Conservation (phyloP, 2,888 invertebrate species). For the Ennomos erosarius region DNA sequence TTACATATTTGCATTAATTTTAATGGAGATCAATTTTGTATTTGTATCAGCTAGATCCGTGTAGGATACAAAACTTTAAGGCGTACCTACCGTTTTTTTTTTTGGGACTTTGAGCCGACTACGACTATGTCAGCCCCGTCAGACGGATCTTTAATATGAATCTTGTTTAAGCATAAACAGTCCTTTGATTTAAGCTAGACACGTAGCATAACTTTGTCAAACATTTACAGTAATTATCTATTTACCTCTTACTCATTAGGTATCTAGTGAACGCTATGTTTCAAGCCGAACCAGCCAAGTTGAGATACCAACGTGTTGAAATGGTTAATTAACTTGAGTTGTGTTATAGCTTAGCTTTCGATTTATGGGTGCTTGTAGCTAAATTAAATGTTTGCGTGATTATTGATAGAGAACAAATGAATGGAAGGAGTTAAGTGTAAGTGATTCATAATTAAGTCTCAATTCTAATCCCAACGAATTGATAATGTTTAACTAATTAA, state of each 20-base stretch:
- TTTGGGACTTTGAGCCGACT: too few species aligned
- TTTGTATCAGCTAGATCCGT: slow-evolving; percentile 10
- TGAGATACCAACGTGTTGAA: slow-evolving; percentile 51
- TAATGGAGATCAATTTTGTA: slow-evolving; percentile 7
- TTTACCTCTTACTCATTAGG: slow-evolving; percentile 20
- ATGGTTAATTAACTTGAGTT: slow-evolving; percentile 56
- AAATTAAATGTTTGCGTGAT: slow-evolving; percentile 7
- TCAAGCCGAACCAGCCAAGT: slow-evolving; percentile 12
- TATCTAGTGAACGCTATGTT: slow-evolving; percentile 40
- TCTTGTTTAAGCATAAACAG: too few species aligned
- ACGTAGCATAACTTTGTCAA: slow-evolving; percentile 5
- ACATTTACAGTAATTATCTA: slow-evolving; percentile 7
- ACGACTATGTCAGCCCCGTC: too few species aligned
- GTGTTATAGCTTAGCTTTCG: slow-evolving; percentile 47
- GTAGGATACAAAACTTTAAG: slow-evolving; percentile 1
- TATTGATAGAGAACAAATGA: background rate
- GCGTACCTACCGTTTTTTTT: too few species aligned
- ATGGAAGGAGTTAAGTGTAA: too few species aligned
- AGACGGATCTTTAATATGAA: too few species aligned
- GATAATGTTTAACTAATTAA: too few species aligned
- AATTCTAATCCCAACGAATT: too few species aligned
- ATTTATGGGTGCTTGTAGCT: slow-evolving; percentile 43
- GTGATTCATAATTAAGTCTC: too few species aligned
- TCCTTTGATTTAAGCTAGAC: background rate
- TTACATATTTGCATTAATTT: slow-evolving; percentile 19